A percentile compares a stretch with the other conserved stretches of the same genome.
Conservation (phyloP, 2,113 vertebrate genomes). For the Rhinopomastus cyanomelas region DNA sequence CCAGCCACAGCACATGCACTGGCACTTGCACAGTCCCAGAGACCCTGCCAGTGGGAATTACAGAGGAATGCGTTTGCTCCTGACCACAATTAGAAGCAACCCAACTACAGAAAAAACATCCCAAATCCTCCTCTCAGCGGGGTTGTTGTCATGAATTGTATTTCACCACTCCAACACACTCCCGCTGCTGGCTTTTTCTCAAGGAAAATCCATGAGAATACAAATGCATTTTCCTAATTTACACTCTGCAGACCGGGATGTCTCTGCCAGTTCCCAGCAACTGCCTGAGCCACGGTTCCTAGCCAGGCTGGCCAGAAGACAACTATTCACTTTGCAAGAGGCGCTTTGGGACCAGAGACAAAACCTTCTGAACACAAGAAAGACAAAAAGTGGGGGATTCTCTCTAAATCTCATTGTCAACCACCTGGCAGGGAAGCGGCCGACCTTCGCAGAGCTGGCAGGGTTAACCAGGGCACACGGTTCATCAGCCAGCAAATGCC, state of each 20-base stretch:
- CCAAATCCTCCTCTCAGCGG: background rate
- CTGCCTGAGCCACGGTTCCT: background rate
- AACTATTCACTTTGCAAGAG: background rate
- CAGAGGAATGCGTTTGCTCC: conserved; percentile 60
- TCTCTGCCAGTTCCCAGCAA: conserved; percentile 11
- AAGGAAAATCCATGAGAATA: conserved; percentile 1
- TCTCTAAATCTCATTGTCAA: background rate
- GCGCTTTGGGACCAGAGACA: conserved; percentile 30
- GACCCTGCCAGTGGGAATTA: conserved; percentile 66
- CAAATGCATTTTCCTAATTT: conserved; percentile 5
- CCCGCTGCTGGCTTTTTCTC: conserved; percentile 7
- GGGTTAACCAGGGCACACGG: background rate
- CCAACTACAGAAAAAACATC: background rate
- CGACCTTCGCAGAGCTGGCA: background rate
- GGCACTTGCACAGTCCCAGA: background rate
- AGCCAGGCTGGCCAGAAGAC: background rate
- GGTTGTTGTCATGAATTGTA: conserved; percentile 52
- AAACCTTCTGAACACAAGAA: background rate
- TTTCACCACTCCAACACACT: conserved; percentile 30
- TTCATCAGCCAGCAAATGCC: fast-evolving
- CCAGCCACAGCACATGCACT: conserved; percentile 17
- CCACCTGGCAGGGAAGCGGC: background rate
- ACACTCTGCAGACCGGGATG: background rate
- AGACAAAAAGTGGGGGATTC: background rate
- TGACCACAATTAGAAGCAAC: conserved; percentile 54